A percentile compares a stretch with the other conserved stretches of the same genome.
These are phyloP conservation scores for Zoanthus gigantus DNA, from an alignment of 92 coral and sea anemone species.

Conservation along the genomic window DNA sequence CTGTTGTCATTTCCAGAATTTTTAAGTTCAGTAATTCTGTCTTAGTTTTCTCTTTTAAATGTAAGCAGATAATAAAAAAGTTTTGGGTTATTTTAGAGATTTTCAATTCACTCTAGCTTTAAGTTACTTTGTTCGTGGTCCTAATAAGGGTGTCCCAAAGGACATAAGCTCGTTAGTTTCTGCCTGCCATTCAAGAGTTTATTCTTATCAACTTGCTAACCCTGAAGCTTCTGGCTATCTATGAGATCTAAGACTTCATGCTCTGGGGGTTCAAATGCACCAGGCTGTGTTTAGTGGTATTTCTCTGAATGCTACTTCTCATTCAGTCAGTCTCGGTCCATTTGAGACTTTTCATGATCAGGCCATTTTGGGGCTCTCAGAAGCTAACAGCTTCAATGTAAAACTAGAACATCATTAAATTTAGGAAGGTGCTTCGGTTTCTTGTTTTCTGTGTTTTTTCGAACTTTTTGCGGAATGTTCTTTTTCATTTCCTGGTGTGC, in stretches of 20 bases:
- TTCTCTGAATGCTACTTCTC: slow-evolving; percentile 15
- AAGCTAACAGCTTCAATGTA: slow-evolving; percentile 22
- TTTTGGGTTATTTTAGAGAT: slow-evolving; percentile 13
- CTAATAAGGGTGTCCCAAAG: slow-evolving; percentile 8
- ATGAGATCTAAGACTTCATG: slow-evolving; percentile 15
- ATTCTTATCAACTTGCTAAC: slow-evolving; percentile 22
- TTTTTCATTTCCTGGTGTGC: too few species aligned
- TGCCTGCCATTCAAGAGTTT: background rate
- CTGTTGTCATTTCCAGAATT: slow-evolving; percentile 11
- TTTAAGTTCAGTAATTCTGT: background rate
- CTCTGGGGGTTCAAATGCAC: background rate
- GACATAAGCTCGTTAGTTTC: background rate
- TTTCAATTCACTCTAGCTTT: background rate
- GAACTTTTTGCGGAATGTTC: too few species aligned
- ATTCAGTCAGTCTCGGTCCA: slow-evolving; percentile 15
- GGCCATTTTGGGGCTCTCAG: slow-evolving; percentile 14
- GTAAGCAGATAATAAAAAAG: background rate
- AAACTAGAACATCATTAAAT: background rate
- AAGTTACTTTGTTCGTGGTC: slow-evolving; percentile 5
- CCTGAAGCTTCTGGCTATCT: slow-evolving; percentile 24
- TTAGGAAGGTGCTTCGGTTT: background rate
- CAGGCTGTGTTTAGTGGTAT: too few species aligned
- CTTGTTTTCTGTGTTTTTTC: too few species aligned
- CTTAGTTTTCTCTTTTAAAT: background rate
- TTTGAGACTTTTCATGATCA: slow-evolving; percentile 11